Conservation (phyloP, 1,140 invertebrate genomes). For the Radopholus similis region DNA sequence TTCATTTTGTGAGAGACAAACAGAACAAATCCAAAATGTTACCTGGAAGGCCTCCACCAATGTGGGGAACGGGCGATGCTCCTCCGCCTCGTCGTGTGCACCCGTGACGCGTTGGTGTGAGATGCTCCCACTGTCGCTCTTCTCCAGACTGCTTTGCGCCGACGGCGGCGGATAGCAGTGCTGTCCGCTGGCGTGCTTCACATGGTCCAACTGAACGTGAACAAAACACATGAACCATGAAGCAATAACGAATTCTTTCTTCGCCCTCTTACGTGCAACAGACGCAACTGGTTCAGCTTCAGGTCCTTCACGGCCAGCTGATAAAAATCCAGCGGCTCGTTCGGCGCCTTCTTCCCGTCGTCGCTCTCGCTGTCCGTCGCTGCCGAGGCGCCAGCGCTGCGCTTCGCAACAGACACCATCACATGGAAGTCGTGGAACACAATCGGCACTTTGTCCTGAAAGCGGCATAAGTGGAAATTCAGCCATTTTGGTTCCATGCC, state of each 20-base stretch:
- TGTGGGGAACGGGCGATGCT: constrained; percentile 46
- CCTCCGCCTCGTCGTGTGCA: constrained; percentile 32
- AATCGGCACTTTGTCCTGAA: constrained; percentile 42
- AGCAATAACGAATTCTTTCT: neutral
- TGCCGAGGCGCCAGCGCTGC: neutral
- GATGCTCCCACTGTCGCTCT: constrained; percentile 10
- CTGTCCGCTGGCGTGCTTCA: constrained; percentile 30
- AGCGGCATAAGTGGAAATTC: no score
- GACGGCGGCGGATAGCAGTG: neutral
- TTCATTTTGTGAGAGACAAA: no score
- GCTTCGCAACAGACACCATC: constrained; percentile 55
- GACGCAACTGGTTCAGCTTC: constrained; percentile 49
- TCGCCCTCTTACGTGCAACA: constrained; percentile 43
- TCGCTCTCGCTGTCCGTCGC: constrained; percentile 4
- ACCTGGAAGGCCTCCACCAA: constrained; percentile 36
- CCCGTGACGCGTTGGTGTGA: constrained; percentile 31
- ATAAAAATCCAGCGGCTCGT: constrained; percentile 44
- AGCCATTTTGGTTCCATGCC: constrained; percentile 52
- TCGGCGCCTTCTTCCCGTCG: constrained; percentile 14
- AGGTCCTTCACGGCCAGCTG: constrained; percentile 58
- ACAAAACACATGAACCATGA: neutral
- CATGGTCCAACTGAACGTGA: constrained; percentile 48
- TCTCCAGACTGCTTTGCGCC: neutral
- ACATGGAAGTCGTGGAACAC: constrained; percentile 60
- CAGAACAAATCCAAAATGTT: no score